These are phyloP conservation scores for Acrocephalus kingi DNA, from an alignment of 2,113 vertebrate genomes.

Conservation along the genomic window DNA sequence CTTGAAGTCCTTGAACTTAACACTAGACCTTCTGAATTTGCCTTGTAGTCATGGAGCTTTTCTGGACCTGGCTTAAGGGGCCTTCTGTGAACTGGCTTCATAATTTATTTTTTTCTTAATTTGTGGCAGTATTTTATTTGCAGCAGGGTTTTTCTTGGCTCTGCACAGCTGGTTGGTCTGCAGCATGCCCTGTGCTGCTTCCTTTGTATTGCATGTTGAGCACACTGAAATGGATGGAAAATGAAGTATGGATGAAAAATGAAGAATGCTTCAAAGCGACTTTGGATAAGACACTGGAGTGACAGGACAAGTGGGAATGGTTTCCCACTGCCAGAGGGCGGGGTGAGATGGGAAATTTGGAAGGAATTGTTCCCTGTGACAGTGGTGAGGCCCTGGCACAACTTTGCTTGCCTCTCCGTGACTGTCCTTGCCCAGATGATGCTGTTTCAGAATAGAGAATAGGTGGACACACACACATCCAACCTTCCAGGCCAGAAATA, in stretches of 20 bases:
- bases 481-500: background rate
- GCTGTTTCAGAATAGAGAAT: background rate
- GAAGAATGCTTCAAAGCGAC: background rate
- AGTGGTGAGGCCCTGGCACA: background rate
- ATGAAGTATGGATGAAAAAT: background rate
- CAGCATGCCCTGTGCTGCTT: background rate
- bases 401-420: accelerated
- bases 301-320: background rate
- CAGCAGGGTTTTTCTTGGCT: background rate
- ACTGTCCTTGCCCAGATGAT: background rate
- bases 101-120: background rate
- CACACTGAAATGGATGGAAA: background rate
- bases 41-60: background rate
- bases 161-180: background rate
- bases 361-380: background rate
- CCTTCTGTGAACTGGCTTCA: background rate
- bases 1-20: background rate
- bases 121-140: background rate
- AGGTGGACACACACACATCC: background rate
- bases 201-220: background rate
- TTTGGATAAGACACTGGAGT: background rate
- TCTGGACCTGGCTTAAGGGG: background rate
- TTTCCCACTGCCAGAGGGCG: background rate
- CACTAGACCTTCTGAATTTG: background rate
- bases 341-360: background rate